Base-by-base conservation (phyloP, 2,113 vertebrate genomes). In the Brevimyrus niger region DNA sequence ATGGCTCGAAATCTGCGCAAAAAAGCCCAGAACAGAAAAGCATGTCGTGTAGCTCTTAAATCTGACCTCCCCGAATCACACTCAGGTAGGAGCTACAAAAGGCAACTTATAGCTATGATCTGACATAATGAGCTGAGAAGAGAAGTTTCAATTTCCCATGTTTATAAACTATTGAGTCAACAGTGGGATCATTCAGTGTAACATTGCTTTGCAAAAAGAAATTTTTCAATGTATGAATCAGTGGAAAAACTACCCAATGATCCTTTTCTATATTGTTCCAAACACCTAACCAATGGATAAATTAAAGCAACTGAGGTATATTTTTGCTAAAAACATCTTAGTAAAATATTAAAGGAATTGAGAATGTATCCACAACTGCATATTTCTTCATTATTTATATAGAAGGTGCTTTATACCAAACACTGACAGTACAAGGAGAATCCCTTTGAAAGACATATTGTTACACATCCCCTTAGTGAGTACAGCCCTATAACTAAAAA, bases 1-100 rank as follows among this genome's bases (percentile, higher is more conserved):
- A 96, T 96, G 95, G 93, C 94, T 95, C 95, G 96, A 91, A 92
- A 83, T 86, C 89, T 53, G 85, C 46, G 80, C 84, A 69, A 89
- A 73, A 76, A 88, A 91, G 47, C 23, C 82, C 87, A 48, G 53
- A 90, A 86, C 90, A 76, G 38, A 87, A 88, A 87, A 69, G 90
- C 27, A 44, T 88, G 44, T 48, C 80, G 58, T 69, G 47, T 51
- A 86, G 21, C 42, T 86, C 38, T 44, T 19, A 31, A 50, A 21
- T 50, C 35, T n/a, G n/a, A 85, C 27, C 51, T 55, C n/a, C 21
- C 44, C 42, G 11, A 48, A 51, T 69, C n/a, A 48, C 15, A 1
- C 84, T 87, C 27, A 35, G 86, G 51, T 87, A 38, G 31, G 15
- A 87, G n/a, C 35, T 87, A 38, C 86, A 55, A 42, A 87, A 38